Evolutionary conservation across 2,888 invertebrate species (phyloP), one percentile per base, ranked within the genome.

Genomic region (Teleiodes luculella): DNA sequence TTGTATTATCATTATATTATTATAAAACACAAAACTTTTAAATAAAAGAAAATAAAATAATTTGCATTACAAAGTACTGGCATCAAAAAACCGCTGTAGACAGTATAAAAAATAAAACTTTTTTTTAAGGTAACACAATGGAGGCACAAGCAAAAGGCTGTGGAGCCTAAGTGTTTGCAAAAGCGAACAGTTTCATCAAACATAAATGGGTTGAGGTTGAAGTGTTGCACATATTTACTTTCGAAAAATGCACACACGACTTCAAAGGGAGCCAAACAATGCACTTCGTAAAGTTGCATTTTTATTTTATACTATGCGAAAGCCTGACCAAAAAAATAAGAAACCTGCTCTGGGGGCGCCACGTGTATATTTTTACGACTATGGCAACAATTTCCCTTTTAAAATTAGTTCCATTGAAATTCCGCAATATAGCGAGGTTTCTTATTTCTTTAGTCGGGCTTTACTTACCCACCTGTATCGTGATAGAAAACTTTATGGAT

Each of bases 141-240:
- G 24, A 18, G 41, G 6, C 20, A 43, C 24, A 28, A 28, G 43
- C 43, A 24, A 43, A 43, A 43, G 11, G 43, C 43, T 43, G 28
- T 13, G 28, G n/a, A 13, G 1, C 31, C 45, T 24, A 24, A 31
- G 10, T 46, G 46, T 46, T 46, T 46, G 30, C 46, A 31, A 16
- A 11, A 35, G 48, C 33, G 35, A 48, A 48, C 48, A 48, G 35
- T 35, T 48, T 35, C 35, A 18, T 11, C 48, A 35, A 48, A 48
- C 48, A 31, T 13, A 48, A 48, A 47, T 16, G 20, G 18, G 48
- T 20, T 48, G 31, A 35, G 48, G 16, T 11, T 48, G 48, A 35
- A 48, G 48, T 35, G 48, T 24, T 48, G 18, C 33, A 35, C 48
- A 48, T 48, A 48, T 48, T 48, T 48, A 18, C 48, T 7, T 48